Evolutionary conservation across 1,140 invertebrate species (phyloP), one percentile per base, ranked within the genome.

Genomic region (Coenobita brevimanus): DNA sequence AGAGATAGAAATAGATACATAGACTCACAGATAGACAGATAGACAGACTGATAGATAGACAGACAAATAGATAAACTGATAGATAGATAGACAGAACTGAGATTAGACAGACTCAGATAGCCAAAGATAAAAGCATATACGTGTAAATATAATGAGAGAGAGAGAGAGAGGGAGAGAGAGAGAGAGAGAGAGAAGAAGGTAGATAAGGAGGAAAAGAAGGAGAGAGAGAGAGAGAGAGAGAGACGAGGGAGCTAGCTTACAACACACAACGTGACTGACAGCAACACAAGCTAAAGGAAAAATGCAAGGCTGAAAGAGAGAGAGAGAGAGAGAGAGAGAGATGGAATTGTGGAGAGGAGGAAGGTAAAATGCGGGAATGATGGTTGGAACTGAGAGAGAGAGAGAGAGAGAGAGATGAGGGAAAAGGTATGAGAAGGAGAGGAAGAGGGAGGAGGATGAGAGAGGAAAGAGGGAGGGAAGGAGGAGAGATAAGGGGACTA

Each of bases 1-100:
- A n/a, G 64, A 69, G 64, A 69, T 27, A 69, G 64, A 69, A 36
- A 69, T 27, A 69, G 64, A 69, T 27, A 3, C n/a, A n/a, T n/a
- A n/a, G n/a, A n/a, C n/a, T n/a, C n/a, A n/a, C n/a, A n/a, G n/a
- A n/a, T n/a, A 71, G 67, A 71, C 33, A 71, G 67, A 71, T 13
- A 71, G 15, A 3, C 10, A 3, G n/a, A n/a, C n/a, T n/a, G n/a
- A n/a, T n/a, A n/a, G n/a, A n/a, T n/a, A n/a, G n/a, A n/a, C n/a
- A n/a, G n/a, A n/a, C n/a, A n/a, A n/a, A n/a, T n/a, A n/a, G n/a
- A n/a, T n/a, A n/a, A n/a, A n/a, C n/a, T n/a, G n/a, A n/a, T n/a
- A n/a, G n/a, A n/a, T n/a, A n/a, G n/a, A n/a, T n/a, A 36, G 21
- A 27, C 33, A 27, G 41, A 71, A 71, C n/a, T 0, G 41, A 17